Evolutionary conservation across 2,888 invertebrate genomes (phyloP).

Genomic region (Achlya flavicornis): DNA sequence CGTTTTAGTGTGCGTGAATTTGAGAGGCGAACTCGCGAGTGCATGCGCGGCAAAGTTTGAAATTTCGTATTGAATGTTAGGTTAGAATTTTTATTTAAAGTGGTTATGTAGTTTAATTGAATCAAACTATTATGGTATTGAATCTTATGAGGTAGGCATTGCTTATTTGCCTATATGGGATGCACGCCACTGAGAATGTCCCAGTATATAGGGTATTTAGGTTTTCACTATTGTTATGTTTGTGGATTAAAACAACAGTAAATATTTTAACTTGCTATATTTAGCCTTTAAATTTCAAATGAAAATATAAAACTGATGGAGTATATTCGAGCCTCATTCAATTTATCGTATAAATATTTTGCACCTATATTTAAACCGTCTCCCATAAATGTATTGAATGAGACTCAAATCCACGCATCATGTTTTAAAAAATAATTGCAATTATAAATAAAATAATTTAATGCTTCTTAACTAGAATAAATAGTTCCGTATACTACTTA

Average conservation of each 20-base stretch:
- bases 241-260: slow-evolving; percentile 18
- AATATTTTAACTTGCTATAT: slow-evolving; percentile 29
- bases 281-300: slow-evolving; percentile 38
- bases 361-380: slow-evolving; percentile 80
- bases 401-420: slow-evolving; percentile 55
- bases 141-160: no score
- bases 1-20: no score
- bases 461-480: slow-evolving; percentile 63
- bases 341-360: slow-evolving; percentile 72
- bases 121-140: no score
- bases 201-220: no score
- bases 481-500: slow-evolving; percentile 41
- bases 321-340: slow-evolving; percentile 64
- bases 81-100: no score
- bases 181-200: no score
- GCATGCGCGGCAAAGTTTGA: no score
- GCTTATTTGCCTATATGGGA: no score
- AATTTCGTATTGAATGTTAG: no score
- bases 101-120: no score
- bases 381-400: slow-evolving; percentile 65
- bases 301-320: slow-evolving; percentile 33
- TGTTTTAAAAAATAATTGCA: slow-evolving; percentile 37
- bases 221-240: not conserved
- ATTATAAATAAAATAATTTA: slow-evolving; percentile 66
- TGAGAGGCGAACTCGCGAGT: no score